phyloP scores from a whole-genome alignment of 2,888 invertebrate species.

The Tenthredo mesomela region DNA sequence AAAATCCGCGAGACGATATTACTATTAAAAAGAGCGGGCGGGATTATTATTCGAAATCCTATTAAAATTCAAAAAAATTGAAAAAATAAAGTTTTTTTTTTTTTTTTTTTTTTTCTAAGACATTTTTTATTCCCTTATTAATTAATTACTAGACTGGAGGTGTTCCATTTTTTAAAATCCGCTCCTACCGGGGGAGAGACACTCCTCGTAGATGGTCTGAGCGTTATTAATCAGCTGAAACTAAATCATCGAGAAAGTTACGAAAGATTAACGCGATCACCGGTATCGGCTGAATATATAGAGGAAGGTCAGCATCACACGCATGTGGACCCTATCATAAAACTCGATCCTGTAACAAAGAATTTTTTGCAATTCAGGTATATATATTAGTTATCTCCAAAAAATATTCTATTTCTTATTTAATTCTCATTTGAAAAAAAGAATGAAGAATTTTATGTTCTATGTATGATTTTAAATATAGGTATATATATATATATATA shows the following conservation, averaged over 20 bases:
- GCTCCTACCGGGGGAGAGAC: conserved; percentile 87
- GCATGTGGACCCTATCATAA: conserved; percentile 82
- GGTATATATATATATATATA: too few relatives aligned
- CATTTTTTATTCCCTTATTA: background rate
- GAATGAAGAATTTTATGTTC: too few relatives aligned
- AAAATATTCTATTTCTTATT: background rate
- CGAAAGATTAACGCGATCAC: conserved; percentile 80
- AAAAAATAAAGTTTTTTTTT: too few relatives aligned
- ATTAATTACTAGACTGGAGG: conserved; percentile 76
- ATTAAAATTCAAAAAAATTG: too few relatives aligned
- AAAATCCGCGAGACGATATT: too few relatives aligned
- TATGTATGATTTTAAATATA: too few relatives aligned
- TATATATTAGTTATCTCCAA: conserved; percentile 61
- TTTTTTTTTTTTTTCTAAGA: too few relatives aligned
- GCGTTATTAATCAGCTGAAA: conserved; percentile 82
- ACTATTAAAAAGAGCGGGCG: too few relatives aligned
- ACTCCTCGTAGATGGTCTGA: conserved; percentile 87
- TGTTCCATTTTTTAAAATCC: conserved; percentile 82
- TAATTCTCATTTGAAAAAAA: background rate
- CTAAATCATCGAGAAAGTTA: conserved; percentile 81
- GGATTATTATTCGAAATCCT: too few relatives aligned
- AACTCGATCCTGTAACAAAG: conserved; percentile 79
- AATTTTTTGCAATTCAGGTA: conserved; percentile 83
- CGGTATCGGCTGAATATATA: conserved; percentile 84
- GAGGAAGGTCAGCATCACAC: conserved; percentile 83